Conservation (phyloP, 2,113 vertebrate species). For the Ailuropoda melanoleuca region DNA sequence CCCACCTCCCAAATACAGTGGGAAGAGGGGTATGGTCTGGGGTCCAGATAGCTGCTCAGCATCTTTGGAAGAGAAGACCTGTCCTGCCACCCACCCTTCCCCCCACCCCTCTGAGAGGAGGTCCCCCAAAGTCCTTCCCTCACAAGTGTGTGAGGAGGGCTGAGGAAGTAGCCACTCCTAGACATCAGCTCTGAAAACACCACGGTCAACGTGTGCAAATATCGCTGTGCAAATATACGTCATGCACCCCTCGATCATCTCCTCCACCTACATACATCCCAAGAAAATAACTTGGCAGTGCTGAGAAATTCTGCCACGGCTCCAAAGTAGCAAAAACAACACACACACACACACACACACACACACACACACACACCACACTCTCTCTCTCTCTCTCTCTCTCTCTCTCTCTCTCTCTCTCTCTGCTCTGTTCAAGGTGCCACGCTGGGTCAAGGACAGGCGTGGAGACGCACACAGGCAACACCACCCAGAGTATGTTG, state of each 20-base stretch:
- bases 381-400: no score
- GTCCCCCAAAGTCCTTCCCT: conserved; percentile 67
- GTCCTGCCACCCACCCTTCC: not conserved
- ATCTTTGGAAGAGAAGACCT: not conserved
- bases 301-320: conserved; percentile 82
- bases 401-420: accelerated
- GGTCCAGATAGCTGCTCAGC: not conserved
- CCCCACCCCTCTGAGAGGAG: conserved; percentile 52
- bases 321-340: conserved; percentile 50
- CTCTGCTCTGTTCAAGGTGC: not conserved
- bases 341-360: not conserved
- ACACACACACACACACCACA: not conserved
- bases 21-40: not conserved
- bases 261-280: conserved; percentile 86
- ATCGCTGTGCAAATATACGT: conserved; percentile 83
- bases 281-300: conserved; percentile 84
- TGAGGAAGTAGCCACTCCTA: conserved; percentile 70
- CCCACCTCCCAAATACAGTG: not conserved
- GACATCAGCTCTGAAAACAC: conserved; percentile 80
- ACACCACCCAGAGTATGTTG: not conserved
- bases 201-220: conserved; percentile 83
- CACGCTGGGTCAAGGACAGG: not conserved
- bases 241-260: conserved; percentile 80
- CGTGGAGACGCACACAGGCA: not conserved
- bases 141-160: conserved; percentile 80